phyloP scores from a whole-genome alignment of 2,113 vertebrate species.

The Carassius carassius region DNA sequence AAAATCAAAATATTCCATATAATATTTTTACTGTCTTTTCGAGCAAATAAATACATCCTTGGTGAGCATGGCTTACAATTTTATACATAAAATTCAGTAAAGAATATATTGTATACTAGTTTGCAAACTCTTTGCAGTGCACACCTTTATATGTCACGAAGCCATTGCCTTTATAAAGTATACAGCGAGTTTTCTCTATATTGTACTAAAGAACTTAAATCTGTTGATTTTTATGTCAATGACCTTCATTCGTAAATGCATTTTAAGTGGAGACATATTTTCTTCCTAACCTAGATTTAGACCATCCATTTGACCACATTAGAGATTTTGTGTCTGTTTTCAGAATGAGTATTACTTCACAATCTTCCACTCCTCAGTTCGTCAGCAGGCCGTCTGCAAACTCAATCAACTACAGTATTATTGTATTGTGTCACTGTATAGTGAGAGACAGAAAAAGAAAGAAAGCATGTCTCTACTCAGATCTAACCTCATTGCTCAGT shows the following conservation, averaged over 20 bases:
- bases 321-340: neutral
- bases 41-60: no score
- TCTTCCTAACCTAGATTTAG: neutral
- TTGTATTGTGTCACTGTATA: constrained; percentile 21
- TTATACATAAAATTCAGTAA: neutral
- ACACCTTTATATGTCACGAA: neutral
- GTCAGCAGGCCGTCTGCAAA: constrained; percentile 18
- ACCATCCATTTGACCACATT: neutral
- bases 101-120: neutral
- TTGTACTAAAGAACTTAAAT: neutral
- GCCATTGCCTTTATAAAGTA: neutral
- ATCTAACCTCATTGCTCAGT: constrained; percentile 42
- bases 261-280: neutral
- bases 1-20: no score
- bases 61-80: no score
- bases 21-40: neutral
- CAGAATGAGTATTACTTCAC: neutral
- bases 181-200: neutral
- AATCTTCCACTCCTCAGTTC: neutral
- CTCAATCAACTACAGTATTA: constrained; percentile 35
- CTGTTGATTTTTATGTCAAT: neutral
- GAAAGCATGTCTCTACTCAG: constrained; percentile 37
- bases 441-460: neutral
- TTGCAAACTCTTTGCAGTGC: neutral
- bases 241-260: neutral